Evolutionary conservation across 2,797 vertebrate genomes (phyloP).

Genomic region (Lithobates sylvaticus): DNA sequence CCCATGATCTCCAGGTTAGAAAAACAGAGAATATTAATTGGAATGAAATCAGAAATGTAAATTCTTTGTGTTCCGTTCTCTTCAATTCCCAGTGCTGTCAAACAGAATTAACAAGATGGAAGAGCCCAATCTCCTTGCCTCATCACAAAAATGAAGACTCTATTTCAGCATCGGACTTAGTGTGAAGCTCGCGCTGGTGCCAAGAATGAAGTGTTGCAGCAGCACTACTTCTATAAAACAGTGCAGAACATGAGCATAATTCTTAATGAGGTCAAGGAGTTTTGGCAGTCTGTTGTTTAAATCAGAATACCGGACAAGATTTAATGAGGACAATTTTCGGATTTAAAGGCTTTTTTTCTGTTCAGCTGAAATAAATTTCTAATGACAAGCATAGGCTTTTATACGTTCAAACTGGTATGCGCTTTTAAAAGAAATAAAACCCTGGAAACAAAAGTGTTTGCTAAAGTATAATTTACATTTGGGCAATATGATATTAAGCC

Average conservation of each 20-base stretch:
- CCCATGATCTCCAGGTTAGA: neutral
- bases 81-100: constrained; percentile 5
- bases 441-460: too few relatives aligned
- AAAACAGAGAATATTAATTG: constrained; percentile 19
- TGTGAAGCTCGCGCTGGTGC: constrained; percentile 16
- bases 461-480: too few relatives aligned
- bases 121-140: constrained; percentile 9
- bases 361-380: neutral
- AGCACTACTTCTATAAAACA: constrained; percentile 28
- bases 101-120: constrained; percentile 14
- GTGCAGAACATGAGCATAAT: constrained; percentile 29
- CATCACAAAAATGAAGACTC: constrained; percentile 37
- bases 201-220: constrained; percentile 19
- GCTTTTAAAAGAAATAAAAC: too few relatives aligned
- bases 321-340: neutral
- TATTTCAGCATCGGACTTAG: neutral
- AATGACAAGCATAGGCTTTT: neutral
- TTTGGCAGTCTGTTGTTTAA: constrained; percentile 31
- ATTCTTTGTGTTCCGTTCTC: constrained; percentile 4
- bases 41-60: constrained; percentile 6
- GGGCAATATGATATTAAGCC: too few relatives aligned
- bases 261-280: constrained; percentile 43
- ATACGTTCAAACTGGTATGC: neutral
- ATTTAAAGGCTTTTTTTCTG: neutral
- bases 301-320: constrained; percentile 9